Evolutionary conservation across 2,113 vertebrate genomes (phyloP).

Genomic region (Pseudolaguvia tuberculata): DNA sequence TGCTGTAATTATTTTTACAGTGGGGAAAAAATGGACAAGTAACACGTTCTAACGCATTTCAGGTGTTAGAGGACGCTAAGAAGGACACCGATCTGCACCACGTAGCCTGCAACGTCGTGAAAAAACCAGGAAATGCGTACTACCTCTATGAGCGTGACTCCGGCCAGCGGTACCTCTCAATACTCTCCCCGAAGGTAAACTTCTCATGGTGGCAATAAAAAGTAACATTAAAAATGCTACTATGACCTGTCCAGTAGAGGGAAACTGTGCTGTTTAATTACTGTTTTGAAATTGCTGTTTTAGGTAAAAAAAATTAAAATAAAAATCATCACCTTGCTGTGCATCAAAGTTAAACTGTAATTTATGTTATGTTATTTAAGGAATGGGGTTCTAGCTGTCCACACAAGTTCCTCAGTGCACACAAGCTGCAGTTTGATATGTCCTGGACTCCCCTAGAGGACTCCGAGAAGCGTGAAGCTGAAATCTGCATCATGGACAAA

Average conservation of each 20-base stretch:
- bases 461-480: slow-evolving; percentile 77
- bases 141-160: slow-evolving; percentile 84
- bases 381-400: slow-evolving; percentile 88
- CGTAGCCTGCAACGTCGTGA: slow-evolving; percentile 89
- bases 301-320: too few species aligned
- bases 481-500: slow-evolving; percentile 78
- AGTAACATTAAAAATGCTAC: too few species aligned
- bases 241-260: too few species aligned
- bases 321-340: too few species aligned
- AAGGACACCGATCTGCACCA: slow-evolving; percentile 89
- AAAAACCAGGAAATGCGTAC: slow-evolving; percentile 89
- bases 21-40: too few species aligned
- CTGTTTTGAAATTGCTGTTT: background rate
- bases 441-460: slow-evolving; percentile 87
- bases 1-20: too few species aligned
- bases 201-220: background rate
- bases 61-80: slow-evolving; percentile 91
- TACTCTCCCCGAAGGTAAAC: slow-evolving; percentile 86
- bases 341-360: background rate
- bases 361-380: slow-evolving; percentile 59
- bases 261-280: too few species aligned
- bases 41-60: background rate
- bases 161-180: slow-evolving; percentile 92
- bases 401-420: slow-evolving; percentile 83
- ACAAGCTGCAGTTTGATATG: slow-evolving; percentile 91